phyloP scores from a whole-genome alignment of 2,888 invertebrate genomes.

The Drosophila greeni region DNA sequence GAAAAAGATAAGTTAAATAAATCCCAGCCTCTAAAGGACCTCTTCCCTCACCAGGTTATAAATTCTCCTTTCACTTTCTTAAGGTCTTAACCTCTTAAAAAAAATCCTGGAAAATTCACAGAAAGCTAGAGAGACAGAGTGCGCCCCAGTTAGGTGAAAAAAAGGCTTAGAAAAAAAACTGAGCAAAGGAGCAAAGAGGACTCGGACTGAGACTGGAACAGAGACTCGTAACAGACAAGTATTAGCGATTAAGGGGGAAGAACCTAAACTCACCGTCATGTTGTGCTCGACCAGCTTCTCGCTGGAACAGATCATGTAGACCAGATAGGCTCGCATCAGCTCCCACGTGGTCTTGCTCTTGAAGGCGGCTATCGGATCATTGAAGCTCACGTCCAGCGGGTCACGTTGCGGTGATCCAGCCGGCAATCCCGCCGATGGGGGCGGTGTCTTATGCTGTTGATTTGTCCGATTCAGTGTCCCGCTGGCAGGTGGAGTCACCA shows the following conservation, averaged over 20 bases:
- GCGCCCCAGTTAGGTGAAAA: background rate
- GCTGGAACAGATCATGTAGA: slow-evolving; percentile 93
- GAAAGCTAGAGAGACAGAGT: background rate
- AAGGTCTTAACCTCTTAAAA: background rate
- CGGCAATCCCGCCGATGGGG: slow-evolving; percentile 11
- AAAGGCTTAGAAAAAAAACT: background rate
- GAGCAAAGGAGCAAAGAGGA: background rate
- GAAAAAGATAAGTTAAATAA: background rate
- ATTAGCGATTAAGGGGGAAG: no score
- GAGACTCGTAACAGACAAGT: slow-evolving; percentile 5
- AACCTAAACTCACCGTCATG: slow-evolving; percentile 90
- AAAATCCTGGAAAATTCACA: background rate
- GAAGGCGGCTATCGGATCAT: slow-evolving; percentile 93
- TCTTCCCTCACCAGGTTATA: background rate
- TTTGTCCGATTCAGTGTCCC: slow-evolving; percentile 7
- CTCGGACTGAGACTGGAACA: slow-evolving; percentile 1
- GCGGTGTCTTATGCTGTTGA: no score
- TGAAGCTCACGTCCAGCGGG: slow-evolving; percentile 90
- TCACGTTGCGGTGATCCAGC: slow-evolving; percentile 79
- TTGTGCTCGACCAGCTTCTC: slow-evolving; percentile 94
- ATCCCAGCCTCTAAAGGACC: no score
- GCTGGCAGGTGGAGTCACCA: background rate
- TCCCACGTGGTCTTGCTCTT: slow-evolving; percentile 97
- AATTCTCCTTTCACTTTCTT: background rate
- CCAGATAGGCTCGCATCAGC: slow-evolving; percentile 92